These are phyloP conservation scores for Bubo bubo DNA, from an alignment of 2,113 vertebrate species.

Conservation along the genomic window DNA sequence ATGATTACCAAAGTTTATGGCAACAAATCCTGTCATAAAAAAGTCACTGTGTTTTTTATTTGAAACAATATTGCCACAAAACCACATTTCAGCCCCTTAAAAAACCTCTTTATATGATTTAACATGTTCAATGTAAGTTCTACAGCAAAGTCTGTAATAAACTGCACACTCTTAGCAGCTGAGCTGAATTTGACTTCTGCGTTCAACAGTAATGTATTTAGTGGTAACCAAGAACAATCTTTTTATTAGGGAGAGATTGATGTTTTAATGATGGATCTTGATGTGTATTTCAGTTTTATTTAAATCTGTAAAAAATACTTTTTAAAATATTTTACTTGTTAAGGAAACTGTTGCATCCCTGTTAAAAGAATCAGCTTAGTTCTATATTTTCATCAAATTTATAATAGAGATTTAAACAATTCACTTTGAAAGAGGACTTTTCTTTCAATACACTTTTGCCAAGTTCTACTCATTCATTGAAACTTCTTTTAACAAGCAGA, in stretches of 20 bases:
- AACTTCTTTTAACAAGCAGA: conserved; percentile 31
- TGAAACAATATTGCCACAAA: conserved; percentile 59
- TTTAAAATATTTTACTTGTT: neutral
- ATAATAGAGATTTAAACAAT: neutral
- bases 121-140: conserved; percentile 23
- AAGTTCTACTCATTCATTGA: neutral
- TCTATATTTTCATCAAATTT: neutral
- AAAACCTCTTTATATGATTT: conserved; percentile 31
- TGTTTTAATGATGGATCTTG: neutral
- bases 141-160: neutral
- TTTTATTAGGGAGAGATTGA: neutral
- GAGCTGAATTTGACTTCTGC: neutral
- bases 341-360: neutral
- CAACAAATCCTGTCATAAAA: conserved; percentile 54
- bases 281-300: conserved; percentile 10
- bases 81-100: conserved; percentile 41
- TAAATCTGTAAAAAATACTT: neutral
- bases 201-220: neutral
- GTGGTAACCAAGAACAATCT: neutral
- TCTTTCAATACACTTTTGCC: neutral
- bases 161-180: neutral
- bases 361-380: neutral
- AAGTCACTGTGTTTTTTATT: conserved; percentile 49
- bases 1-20: conserved; percentile 56
- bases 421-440: neutral